Conservation (phyloP, 2,113 vertebrate genomes). For the Hippopotamus amphibius region DNA sequence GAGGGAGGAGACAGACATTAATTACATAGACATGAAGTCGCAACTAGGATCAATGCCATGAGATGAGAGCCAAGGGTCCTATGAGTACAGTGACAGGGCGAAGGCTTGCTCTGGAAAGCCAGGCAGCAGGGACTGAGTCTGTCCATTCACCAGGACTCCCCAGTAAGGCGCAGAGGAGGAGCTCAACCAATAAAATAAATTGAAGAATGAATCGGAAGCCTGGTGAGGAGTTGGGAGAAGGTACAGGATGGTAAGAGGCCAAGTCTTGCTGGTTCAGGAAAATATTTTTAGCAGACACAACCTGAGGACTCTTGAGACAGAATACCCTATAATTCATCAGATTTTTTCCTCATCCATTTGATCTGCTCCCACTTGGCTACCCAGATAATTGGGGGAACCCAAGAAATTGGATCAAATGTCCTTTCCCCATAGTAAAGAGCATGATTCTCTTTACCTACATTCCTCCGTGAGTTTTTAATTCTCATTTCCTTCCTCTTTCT, state of each 20-base stretch:
- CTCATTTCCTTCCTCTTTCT: slow-evolving; percentile 28
- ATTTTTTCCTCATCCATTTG: neutral
- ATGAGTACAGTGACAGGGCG: too few species aligned
- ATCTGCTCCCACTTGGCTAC: neutral
- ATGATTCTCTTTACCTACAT: neutral
- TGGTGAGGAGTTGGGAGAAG: neutral
- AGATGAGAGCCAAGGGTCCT: neutral
- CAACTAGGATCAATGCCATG: neutral
- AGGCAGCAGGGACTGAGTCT: neutral
- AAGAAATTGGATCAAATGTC: slow-evolving; percentile 12
- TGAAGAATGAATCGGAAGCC: neutral
- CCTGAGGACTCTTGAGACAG: neutral
- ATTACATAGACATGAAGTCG: neutral
- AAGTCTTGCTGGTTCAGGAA: neutral
- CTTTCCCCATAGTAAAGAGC: slow-evolving; percentile 36
- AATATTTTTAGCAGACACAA: neutral
- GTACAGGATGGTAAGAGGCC: neutral
- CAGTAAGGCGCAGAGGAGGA: neutral
- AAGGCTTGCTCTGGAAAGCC: neutral
- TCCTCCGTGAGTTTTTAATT: slow-evolving; percentile 55
- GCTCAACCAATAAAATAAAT: neutral
- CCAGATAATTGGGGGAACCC: neutral
- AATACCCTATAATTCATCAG: neutral
- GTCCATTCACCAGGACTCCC: neutral
- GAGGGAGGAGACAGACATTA: neutral